Percentiles rank a stretch among this genome's conserved stretches.
phyloP scores from a whole-genome alignment of 2,888 invertebrate species.

The Chrysolina haemoptera region DNA sequence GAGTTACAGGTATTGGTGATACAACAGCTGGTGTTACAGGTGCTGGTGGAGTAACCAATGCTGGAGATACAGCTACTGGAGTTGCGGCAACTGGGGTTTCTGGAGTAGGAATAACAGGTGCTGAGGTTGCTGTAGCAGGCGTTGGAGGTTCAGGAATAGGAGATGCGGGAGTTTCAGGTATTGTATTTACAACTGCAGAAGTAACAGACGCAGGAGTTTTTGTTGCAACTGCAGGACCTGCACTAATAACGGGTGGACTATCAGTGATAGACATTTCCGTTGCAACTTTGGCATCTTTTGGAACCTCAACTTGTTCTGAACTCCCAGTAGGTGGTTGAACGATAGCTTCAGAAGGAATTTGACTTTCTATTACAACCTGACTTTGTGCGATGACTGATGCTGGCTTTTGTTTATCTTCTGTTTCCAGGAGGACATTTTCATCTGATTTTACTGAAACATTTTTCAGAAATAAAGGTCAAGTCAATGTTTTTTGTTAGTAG shows the following conservation, averaged over 20 bases:
- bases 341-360: slow-evolving; percentile 6
- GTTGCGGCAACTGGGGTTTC: slow-evolving; percentile 43
- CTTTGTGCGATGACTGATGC: not conserved
- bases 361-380: slow-evolving; percentile 31
- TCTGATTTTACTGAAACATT: slow-evolving; percentile 27
- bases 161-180: slow-evolving; percentile 35
- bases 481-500: slow-evolving; percentile 1
- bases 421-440: not conserved
- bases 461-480: not conserved
- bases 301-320: not conserved
- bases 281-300: not conserved
- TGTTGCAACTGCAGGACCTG: slow-evolving; percentile 43
- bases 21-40: slow-evolving; percentile 11
- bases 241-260: slow-evolving; percentile 50
- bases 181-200: not conserved
- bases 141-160: slow-evolving; percentile 38
- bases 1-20: slow-evolving; percentile 15
- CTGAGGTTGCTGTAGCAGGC: slow-evolving; percentile 48
- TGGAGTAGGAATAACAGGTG: slow-evolving; percentile 41
- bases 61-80: slow-evolving; percentile 41
- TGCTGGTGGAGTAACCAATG: slow-evolving; percentile 37
- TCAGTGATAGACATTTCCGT: slow-evolving; percentile 1
- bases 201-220: slow-evolving; percentile 33
- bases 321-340: not conserved
- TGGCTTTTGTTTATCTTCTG: not conserved